Percentiles rank a stretch among this genome's conserved stretches.
phyloP scores from a whole-genome alignment of 2,113 vertebrate species.

The Tupaia chinensis region DNA sequence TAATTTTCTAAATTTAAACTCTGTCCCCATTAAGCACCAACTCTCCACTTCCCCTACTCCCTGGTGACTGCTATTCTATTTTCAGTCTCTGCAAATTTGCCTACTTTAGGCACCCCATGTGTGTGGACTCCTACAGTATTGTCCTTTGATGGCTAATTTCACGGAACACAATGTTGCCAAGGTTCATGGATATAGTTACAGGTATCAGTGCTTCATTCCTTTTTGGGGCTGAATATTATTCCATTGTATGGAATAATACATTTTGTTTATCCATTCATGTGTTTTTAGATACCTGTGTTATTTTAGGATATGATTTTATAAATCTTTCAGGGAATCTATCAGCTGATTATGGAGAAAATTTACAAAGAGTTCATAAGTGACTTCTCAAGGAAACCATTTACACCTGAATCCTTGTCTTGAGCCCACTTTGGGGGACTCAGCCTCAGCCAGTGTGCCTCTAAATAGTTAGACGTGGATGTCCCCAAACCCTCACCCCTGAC shows the following conservation, averaged over 20 bases:
- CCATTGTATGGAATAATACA: accelerated
- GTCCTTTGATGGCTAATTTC: background rate
- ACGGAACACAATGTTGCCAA: background rate
- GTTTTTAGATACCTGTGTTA: accelerated
- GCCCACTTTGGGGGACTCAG: background rate
- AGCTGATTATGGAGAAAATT: background rate
- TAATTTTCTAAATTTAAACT: no score
- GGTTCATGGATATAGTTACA: accelerated
- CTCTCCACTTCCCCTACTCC: no score
- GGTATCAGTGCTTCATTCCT: background rate
- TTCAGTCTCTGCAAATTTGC: background rate
- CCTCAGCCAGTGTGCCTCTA: accelerated
- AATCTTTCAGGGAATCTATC: no score
- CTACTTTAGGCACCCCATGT: background rate
- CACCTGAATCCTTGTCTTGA: background rate
- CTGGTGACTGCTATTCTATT: background rate
- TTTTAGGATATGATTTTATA: background rate
- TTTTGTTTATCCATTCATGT: no score
- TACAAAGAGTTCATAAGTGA: background rate
- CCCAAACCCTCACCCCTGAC: background rate
- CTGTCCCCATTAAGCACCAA: no score
- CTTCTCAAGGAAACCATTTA: background rate
- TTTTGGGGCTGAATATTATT: no score
- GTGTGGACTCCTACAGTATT: background rate
- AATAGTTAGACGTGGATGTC: background rate